Base-by-base conservation (phyloP, 2,797 vertebrate genomes). In the Antrozous pallidus region DNA sequence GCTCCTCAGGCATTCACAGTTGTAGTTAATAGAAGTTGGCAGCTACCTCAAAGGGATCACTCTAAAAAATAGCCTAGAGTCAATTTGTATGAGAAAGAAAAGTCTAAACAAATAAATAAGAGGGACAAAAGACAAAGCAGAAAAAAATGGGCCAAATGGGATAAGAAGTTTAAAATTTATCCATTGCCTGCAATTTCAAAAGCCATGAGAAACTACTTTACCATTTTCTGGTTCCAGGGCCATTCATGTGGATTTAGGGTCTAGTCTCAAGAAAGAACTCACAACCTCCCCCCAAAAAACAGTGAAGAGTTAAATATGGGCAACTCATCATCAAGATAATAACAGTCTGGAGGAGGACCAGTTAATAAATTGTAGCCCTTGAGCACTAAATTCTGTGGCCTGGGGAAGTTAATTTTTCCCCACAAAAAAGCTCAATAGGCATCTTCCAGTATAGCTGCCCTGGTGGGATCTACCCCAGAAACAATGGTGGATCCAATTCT, bases 71-170 rank as follows among this genome's bases (percentile, higher is more conserved):
- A 96, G 31, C 85, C 79, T 49, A 28, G 1, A 94, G 42, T 65
- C 78, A 79, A 94, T 22, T 28, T 45, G 31, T 38, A 22, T 18
- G 65, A 86, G 74, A 61, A 93, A 88, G 47, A 94, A 58, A 81
- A 86, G 80, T n/a, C 95, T 75, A 90, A 94, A 90, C 69, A 96
- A 93, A 90, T 95, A 91, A 95, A 95, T 90, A 80, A 90, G 80
- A 89, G 16, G 38, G 36, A 28, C 49, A 90, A 92, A 70, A 91
- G 42, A 49, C 42, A 91, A 63, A 93, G 63, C 36, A 82, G 61
- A 49, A 86, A 82, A 81, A 84, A 84, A 38, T 77, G 28, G 47
- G 63, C 56, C 31, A 84, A 95, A 71, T 92, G 8, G 88, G 78
- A 83, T 78, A 73, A 20, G 51, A 92, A 95, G 14, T 79, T 92